Conservation (phyloP, 2,113 vertebrate genomes). For the Bungarus multicinctus region DNA sequence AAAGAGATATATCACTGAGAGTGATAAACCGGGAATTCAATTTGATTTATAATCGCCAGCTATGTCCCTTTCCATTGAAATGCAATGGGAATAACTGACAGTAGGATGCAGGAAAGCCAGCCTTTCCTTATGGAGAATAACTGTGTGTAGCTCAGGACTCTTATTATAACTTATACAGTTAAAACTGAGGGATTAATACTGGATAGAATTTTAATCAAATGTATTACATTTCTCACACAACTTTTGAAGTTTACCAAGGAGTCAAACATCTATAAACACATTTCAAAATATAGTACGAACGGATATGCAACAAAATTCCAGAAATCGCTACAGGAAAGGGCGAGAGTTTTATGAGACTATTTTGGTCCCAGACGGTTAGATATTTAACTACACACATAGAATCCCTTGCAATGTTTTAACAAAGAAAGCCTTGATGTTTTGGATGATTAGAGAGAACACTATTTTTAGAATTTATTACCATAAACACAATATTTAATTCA, state of each 20-base stretch:
- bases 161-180: not conserved
- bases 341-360: not conserved
- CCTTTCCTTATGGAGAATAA: not conserved
- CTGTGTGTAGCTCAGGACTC: not conserved
- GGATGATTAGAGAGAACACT: not conserved
- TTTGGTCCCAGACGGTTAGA: not conserved
- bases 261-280: not conserved
- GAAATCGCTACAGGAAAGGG: not conserved
- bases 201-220: not conserved
- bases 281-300: not conserved
- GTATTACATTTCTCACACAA: not conserved
- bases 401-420: not conserved
- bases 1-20: not conserved
- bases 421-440: constrained; percentile 14
- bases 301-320: not conserved
- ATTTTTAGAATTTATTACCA: not conserved
- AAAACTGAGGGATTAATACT: not conserved
- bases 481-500: not conserved
- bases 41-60: not conserved
- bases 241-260: not conserved
- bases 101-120: not conserved
- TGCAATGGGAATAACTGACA: not conserved
- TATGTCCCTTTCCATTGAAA: not conserved
- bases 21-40: not conserved
- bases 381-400: not conserved